Base-by-base conservation (phyloP, 2,888 invertebrate genomes). In the Imbricaverruca yamaguchii region DNA sequence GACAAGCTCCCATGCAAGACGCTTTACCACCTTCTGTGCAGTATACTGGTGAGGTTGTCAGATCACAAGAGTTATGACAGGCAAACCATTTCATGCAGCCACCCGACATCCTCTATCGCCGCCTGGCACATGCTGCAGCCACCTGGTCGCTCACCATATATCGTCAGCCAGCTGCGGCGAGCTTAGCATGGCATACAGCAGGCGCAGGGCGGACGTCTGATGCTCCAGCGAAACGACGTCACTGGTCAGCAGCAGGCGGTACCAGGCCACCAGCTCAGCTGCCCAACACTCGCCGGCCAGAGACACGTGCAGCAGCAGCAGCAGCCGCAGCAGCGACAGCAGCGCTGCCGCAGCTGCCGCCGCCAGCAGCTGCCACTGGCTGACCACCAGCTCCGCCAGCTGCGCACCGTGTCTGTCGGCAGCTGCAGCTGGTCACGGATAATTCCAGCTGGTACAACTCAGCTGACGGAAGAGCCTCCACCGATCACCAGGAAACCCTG, bases 121-220 rank as follows among this genome's bases (percentile, higher is more conserved):
- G 1, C 39, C 39, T 39, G 39, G 4, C 39, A 39, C 39, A n/a
- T n/a, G n/a, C 39, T 39, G 39, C 39, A 39, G 39, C 39, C 39
- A 39, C 39, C 39, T 39, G 39, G 39, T 39, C n/a, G 18, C 61
- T 56, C n/a, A 63, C 57, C 61, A n/a, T 39, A 74, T 69, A 25
- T 78, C 55, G 18, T 78, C 63, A 11, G 74, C 77, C 18, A 80
- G 63, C 77, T 65, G n/a, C 63, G 80, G 63, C 81, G 82, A 80
- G 13, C 81, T 74, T 65, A 81, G 77, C 82, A 83, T 83, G 81
- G 82, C 81, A 0, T 83, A 81, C 56, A 84, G 80, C 79, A 83
- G 81, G 59, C 82, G 81, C 57, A 84, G 59, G 25, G 82, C 82
- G 61, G 81, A 80, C 15, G 80, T 80, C 80, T 83, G 83, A 25